These are phyloP conservation scores for Drosophila sordidapex DNA, from an alignment of 2,888 invertebrate genomes.

Conservation along the genomic window DNA sequence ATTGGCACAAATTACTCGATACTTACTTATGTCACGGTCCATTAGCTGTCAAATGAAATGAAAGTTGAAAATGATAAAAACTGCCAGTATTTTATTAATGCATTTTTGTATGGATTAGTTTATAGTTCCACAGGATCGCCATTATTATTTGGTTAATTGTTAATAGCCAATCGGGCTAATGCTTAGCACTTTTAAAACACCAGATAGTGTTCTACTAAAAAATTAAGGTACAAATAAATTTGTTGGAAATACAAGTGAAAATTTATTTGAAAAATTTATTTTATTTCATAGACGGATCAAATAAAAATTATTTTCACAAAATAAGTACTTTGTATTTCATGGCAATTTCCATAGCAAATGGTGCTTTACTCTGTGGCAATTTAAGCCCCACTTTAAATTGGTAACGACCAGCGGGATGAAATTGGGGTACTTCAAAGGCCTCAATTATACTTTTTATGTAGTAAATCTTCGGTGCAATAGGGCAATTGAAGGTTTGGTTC, in stretches of 20 bases:
- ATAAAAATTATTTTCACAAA: too few species aligned
- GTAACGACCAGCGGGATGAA: too few species aligned
- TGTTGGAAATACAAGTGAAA: neutral
- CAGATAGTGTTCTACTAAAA: constrained; percentile 17
- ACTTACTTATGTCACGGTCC: neutral
- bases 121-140: constrained; percentile 37
- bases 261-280: neutral
- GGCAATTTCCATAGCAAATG: too few species aligned
- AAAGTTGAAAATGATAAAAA: neutral
- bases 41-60: constrained; percentile 4
- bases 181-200: constrained; percentile 2
- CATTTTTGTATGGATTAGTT: constrained; percentile 1
- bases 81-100: neutral
- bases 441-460: neutral
- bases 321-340: too few species aligned
- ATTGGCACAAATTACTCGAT: neutral
- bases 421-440: too few species aligned
- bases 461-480: constrained; percentile 47
- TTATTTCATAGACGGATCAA: neutral
- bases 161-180: constrained; percentile 28
- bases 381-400: too few species aligned
- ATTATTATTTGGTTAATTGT: constrained; percentile 28
- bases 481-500: constrained; percentile 43
- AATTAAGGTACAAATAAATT: neutral
- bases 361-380: too few species aligned